Conservation (phyloP, 2,797 vertebrate genomes). For the Sebastes goodei region DNA sequence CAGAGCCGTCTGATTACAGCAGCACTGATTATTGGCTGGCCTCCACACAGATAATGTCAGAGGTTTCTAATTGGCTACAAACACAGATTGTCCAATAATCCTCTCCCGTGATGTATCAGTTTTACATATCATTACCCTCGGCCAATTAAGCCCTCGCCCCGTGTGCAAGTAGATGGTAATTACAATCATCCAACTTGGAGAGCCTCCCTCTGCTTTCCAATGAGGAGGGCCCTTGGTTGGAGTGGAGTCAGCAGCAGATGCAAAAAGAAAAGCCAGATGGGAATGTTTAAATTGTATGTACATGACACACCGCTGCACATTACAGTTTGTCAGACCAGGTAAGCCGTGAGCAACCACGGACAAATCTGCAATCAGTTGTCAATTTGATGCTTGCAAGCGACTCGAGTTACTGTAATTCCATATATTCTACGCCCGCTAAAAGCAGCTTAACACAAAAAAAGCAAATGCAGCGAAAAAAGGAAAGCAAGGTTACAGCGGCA, state of each 20-base stretch:
- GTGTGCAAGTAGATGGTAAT: slow-evolving; percentile 48
- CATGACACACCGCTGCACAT: neutral
- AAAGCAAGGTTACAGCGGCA: slow-evolving; percentile 18
- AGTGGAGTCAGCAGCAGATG: slow-evolving; percentile 45
- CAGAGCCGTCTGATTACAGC: slow-evolving; percentile 34
- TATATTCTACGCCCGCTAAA: neutral
- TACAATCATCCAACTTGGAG: slow-evolving; percentile 57
- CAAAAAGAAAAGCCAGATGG: neutral
- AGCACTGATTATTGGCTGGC: slow-evolving; percentile 37
- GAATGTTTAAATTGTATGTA: neutral
- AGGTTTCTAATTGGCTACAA: slow-evolving; percentile 47
- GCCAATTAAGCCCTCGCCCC: slow-evolving; percentile 44
- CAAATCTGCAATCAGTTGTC: neutral
- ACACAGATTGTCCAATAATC: slow-evolving; percentile 52
- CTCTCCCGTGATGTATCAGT: slow-evolving; percentile 35
- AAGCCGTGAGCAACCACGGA: neutral
- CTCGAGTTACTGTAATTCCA: neutral
- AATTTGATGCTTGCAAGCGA: neutral
- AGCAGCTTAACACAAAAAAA: neutral
- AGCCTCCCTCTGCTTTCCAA: slow-evolving; percentile 49
- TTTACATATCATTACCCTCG: slow-evolving; percentile 61
- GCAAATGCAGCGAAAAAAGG: neutral
- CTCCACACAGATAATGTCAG: slow-evolving; percentile 38
- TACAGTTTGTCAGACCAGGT: neutral
- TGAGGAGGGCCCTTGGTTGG: slow-evolving; percentile 20